Evolutionary conservation across 2,797 vertebrate species (phyloP), one percentile per base, ranked within the genome.

Genomic region (Hafferia zeledoni): DNA sequence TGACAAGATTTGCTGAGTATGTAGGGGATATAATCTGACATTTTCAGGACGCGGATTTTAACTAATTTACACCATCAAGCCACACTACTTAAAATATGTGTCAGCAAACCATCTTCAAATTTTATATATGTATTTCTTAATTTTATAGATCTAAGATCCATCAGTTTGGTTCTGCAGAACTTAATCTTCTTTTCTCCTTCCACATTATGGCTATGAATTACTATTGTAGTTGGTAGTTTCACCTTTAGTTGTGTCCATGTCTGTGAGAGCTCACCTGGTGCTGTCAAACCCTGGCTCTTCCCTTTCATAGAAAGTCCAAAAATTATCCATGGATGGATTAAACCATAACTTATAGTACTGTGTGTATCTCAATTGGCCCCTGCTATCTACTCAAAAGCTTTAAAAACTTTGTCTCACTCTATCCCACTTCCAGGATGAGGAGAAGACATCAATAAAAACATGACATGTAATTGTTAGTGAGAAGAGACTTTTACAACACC

Each of bases 41-140:
- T 96, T 95, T 97, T 89, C 81, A 93, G 95, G 94, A 94, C 92
- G 64, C 4, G 82, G 93, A 92, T 95, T 94, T 95, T 94, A 89
- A 93, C 92, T 95, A 83, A 94, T 93, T 95, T 97, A 71, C 94
- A 78, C 93, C 72, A 94, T 88, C 91, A 83, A 93, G 46, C 64
- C 79, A 92, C 63, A 57, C 80, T 77, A 46, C 84, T 85, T 96
- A 91, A 84, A 94, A 68, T 68, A 57, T 1, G 1, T 71, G 89
- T 83, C 89, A 94, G 89, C 57, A 91, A 94, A 47, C 33, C 76
- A 83, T 89, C 76, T 47, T 89, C 65, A 85, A 47, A 53, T 60
- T 75, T 53, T 75, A 28, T 65, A 10, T 23, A 57, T 6, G 64
- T 53, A 71, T 80, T 88, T 69, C 60, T 94, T 68, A 37, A 39